phyloP scores from a whole-genome alignment of 2,797 vertebrate genomes.

The Natrix natrix region DNA sequence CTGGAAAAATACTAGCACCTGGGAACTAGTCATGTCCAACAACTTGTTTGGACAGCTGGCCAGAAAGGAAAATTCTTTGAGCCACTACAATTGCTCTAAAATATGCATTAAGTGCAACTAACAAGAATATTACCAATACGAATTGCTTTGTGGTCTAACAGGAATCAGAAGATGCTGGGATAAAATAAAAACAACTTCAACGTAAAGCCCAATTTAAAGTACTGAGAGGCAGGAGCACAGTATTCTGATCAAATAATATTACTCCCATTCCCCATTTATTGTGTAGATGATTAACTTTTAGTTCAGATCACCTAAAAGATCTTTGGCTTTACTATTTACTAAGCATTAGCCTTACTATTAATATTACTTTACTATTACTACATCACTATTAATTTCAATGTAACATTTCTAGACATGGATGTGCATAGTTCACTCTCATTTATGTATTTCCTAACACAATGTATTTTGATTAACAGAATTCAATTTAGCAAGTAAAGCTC shows the following conservation, averaged over 20 bases:
- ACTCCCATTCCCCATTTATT: neutral
- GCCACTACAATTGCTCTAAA: neutral
- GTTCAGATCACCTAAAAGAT: too few relatives aligned
- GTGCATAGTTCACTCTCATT: neutral
- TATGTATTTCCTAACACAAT: neutral
- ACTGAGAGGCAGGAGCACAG: neutral
- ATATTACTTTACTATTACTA: neutral
- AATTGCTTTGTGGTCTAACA: neutral
- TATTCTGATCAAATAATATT: neutral
- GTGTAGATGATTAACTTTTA: neutral
- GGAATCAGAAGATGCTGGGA: neutral
- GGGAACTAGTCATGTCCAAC: constrained; percentile 15
- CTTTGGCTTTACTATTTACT: neutral
- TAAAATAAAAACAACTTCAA: neutral
- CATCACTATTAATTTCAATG: neutral
- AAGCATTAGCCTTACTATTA: too few relatives aligned
- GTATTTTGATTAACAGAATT: neutral
- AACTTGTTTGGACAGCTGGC: constrained; percentile 42
- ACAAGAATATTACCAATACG: neutral
- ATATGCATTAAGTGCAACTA: neutral
- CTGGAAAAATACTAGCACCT: constrained; percentile 35
- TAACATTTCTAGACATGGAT: neutral
- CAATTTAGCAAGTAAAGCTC: neutral
- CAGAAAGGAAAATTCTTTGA: constrained; percentile 11
- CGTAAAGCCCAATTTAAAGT: neutral